phyloP scores from a whole-genome alignment of 2,113 vertebrate genomes.

The Lethenteron camtschaticum region DNA sequence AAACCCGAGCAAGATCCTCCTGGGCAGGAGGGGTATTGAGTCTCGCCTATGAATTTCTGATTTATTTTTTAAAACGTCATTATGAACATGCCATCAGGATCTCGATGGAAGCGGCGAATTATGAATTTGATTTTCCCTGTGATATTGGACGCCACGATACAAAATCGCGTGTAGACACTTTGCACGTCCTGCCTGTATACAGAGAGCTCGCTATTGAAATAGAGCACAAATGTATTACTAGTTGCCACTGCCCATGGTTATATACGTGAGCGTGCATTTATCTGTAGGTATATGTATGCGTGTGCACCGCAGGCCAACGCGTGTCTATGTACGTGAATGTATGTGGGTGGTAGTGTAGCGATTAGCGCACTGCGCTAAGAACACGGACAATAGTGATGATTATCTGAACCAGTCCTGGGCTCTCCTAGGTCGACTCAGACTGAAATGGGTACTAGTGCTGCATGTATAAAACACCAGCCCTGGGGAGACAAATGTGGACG shows the following conservation, averaged over 20 bases:
- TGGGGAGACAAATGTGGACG: no score
- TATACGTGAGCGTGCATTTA: background rate
- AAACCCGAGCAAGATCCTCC: no score
- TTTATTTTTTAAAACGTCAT: no score
- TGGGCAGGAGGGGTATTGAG: no score
- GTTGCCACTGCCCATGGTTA: background rate
- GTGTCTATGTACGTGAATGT: background rate
- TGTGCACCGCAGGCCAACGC: background rate
- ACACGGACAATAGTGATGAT: no score
- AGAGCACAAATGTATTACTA: background rate
- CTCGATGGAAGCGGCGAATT: background rate
- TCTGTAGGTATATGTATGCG: background rate
- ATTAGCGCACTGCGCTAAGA: no score
- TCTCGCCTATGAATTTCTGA: no score
- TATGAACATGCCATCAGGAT: background rate
- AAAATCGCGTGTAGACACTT: background rate
- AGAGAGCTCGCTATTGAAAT: background rate
- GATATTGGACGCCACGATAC: background rate
- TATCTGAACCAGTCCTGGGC: no score
- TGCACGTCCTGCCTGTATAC: background rate
- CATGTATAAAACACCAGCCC: no score
- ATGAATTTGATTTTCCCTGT: background rate
- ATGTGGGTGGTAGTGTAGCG: background rate
- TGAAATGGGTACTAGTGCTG: no score
- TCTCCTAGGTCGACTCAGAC: no score